Conservation (phyloP, 2,888 invertebrate genomes). For the Dicyrtoma fusca region DNA sequence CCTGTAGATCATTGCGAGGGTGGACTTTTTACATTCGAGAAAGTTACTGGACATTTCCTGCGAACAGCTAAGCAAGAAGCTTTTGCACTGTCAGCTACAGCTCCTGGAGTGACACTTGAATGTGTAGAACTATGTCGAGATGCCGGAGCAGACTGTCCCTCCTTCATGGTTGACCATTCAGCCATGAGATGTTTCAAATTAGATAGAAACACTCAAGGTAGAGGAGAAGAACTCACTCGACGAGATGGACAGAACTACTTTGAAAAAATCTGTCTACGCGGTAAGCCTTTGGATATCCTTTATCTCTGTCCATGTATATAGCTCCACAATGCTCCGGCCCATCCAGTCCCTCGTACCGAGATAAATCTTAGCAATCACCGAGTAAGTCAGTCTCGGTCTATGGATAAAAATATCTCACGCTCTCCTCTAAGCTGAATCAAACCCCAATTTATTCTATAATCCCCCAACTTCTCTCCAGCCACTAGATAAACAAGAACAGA, state of each 20-base stretch:
- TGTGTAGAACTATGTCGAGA: constrained; percentile 59
- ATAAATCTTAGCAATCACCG: background rate
- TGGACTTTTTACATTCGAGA: constrained; percentile 62
- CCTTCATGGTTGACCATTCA: constrained; percentile 61
- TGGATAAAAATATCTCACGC: too few relatives aligned
- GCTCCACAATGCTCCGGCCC: background rate
- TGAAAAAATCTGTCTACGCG: constrained; percentile 61
- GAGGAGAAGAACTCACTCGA: constrained; percentile 59
- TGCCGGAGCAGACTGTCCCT: constrained; percentile 61
- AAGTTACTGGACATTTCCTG: constrained; percentile 61
- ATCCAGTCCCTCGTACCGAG: background rate
- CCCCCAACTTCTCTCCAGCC: too few relatives aligned
- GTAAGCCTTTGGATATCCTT: constrained; percentile 48
- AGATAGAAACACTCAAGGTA: constrained; percentile 61
- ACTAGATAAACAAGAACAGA: too few relatives aligned
- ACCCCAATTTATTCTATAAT: too few relatives aligned
- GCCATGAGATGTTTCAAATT: constrained; percentile 61
- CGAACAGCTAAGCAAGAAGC: constrained; percentile 60
- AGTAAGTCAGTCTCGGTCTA: too few relatives aligned
- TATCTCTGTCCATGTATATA: constrained; percentile 6
- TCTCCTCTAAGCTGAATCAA: too few relatives aligned
- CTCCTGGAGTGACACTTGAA: constrained; percentile 58
- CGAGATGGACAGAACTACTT: constrained; percentile 61
- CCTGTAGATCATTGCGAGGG: constrained; percentile 60
- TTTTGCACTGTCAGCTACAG: constrained; percentile 58